Conservation (phyloP, 2,797 vertebrate species). For the Lophius americanus region DNA sequence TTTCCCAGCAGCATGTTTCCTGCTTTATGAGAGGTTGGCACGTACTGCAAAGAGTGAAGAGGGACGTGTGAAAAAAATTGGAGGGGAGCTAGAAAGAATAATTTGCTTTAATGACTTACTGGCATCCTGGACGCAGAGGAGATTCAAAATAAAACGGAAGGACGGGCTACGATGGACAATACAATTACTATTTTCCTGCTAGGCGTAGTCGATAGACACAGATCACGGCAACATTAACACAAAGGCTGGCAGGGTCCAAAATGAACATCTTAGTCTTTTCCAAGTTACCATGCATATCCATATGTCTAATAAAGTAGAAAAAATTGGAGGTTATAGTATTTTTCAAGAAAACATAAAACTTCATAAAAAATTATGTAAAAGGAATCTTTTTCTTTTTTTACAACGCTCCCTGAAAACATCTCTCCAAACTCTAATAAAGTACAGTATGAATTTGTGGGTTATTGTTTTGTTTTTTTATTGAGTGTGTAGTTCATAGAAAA, state of each 20-base stretch:
- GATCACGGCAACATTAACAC: conserved; percentile 48
- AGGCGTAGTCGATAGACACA: conserved; percentile 42
- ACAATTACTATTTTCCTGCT: conserved; percentile 65
- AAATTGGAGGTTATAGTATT: too few relatives aligned
- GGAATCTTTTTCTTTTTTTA: too few relatives aligned
- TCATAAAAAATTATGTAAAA: too few relatives aligned
- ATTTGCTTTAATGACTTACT: conserved; percentile 81
- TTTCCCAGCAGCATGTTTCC: conserved; percentile 35
- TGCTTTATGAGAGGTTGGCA: conserved; percentile 59
- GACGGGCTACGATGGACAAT: conserved; percentile 58
- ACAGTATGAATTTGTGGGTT: too few relatives aligned
- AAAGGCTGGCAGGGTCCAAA: conserved; percentile 20
- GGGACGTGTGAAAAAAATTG: conserved; percentile 47
- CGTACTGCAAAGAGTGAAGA: conserved; percentile 39
- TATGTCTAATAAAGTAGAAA: too few relatives aligned
- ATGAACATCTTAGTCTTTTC: too few relatives aligned
- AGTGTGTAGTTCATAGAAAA: too few relatives aligned
- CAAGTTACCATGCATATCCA: too few relatives aligned
- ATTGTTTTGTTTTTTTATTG: too few relatives aligned
- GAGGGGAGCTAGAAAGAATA: conserved; percentile 70
- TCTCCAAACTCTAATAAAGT: too few relatives aligned
- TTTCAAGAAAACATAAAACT: too few relatives aligned
- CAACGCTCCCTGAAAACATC: too few relatives aligned
- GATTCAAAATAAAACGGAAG: conserved; percentile 65
- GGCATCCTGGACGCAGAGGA: conserved; percentile 62